Base-by-base conservation (phyloP, 2,888 invertebrate genomes). In the Chorisops tibialis region DNA sequence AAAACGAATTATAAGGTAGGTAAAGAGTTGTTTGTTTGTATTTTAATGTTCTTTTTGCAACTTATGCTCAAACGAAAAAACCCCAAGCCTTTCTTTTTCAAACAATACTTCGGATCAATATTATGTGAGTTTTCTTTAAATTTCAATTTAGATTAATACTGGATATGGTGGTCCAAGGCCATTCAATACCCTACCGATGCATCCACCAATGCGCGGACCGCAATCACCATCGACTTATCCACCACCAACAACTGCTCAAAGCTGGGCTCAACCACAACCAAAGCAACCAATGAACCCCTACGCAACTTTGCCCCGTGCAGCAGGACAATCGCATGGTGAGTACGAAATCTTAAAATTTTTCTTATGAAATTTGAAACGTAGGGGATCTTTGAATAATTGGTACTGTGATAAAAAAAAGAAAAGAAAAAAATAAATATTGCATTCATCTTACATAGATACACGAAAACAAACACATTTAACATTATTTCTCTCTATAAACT, bases 301-400 rank as follows among this genome's bases (percentile, higher is more conserved):
- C 63, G 77, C 79, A 60, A 77, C 77, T 59, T 70, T 78, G 70
- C 78, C 78, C 56, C 71, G 77, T 63, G 69, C 72, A 66, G 71
- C 73, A 67, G 75, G 62, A 62, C 65, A 71, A 65, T 74, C 73
- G 72, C 78, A 78, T 76, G 78, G 78, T 78, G 74, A 75, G 77
- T 63, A 35, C 52, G 18, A 21, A 21, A 21, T 18, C n/a, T 7
- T 12, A 45, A 14, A 45, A 9, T 18, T 9, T 45, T 45, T 18
- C 7, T 21, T 47, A 11, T 22, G 12, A 47, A 47, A 19, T 47
- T 45, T 7, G 21, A 47, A 21, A 47, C 21, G 12, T 50, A 37
- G 9, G 11, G 24, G 14, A n/a, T 30, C n/a, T 9, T 21, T 12
- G 41, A 6, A 16, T 41, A 6, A 16, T n/a, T 41, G 41, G 41